phyloP scores from a whole-genome alignment of 2,888 invertebrate species.

The Oscheius sp. region DNA sequence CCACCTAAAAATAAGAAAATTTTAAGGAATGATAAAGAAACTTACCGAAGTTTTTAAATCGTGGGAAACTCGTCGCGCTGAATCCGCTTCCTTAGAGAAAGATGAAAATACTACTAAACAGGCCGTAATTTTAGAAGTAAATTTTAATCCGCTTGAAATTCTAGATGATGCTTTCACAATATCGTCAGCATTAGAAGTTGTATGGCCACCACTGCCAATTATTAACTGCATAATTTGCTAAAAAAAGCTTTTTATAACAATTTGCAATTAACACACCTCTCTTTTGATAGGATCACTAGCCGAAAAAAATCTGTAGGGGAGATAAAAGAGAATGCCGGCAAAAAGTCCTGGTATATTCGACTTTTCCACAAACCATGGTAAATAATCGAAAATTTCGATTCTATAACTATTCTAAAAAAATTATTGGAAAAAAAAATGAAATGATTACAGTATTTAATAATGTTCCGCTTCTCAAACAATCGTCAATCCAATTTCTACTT shows the following conservation, averaged over 20 bases:
- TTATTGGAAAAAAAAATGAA: neutral
- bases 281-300: neutral
- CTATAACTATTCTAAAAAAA: neutral
- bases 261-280: slow-evolving; percentile 6
- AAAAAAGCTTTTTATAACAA: too few relatives aligned
- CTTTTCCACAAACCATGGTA: neutral
- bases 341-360: neutral
- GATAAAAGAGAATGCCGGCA: neutral
- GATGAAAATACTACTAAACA: slow-evolving; percentile 5
- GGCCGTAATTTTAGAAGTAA: too few relatives aligned
- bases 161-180: too few relatives aligned
- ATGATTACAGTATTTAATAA: slow-evolving; percentile 2
- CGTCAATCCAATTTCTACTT: slow-evolving; percentile 41
- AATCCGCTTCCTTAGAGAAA: neutral
- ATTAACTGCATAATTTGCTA: too few relatives aligned
- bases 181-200: too few relatives aligned
- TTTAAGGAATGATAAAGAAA: neutral
- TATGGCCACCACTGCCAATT: too few relatives aligned
- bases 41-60: neutral
- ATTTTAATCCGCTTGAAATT: too few relatives aligned
- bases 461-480: slow-evolving; percentile 33
- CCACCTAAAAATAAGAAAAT: slow-evolving; percentile 1
- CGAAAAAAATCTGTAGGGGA: slow-evolving; percentile 2
- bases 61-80: neutral
- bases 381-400: neutral